phyloP scores from a whole-genome alignment of 2,888 invertebrate genomes.

The Cantharis flavilabris region DNA sequence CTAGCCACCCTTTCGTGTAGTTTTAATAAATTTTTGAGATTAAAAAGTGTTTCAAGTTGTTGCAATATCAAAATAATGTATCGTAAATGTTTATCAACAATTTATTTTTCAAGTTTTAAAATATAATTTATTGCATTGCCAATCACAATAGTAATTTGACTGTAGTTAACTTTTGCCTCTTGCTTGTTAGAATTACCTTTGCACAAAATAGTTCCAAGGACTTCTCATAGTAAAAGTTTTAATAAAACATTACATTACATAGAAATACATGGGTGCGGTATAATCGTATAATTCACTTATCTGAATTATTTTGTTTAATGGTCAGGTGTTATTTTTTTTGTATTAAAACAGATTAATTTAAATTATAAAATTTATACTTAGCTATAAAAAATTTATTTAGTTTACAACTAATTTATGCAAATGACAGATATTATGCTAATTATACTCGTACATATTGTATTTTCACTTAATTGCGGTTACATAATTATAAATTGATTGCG shows the following conservation, averaged over 20 bases:
- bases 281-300: background rate
- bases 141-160: background rate
- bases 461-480: background rate
- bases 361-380: background rate
- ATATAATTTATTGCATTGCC: background rate
- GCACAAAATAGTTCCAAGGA: background rate
- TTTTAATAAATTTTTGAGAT: too few relatives aligned
- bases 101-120: background rate
- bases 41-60: too few relatives aligned
- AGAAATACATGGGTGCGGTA: background rate
- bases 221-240: background rate
- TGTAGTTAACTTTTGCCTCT: background rate
- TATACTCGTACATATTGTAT: background rate
- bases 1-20: too few relatives aligned
- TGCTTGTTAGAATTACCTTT: background rate
- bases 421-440: background rate
- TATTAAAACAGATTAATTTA: background rate
- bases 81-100: background rate
- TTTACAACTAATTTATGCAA: background rate
- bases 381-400: background rate
- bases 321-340: background rate
- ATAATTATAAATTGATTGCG: background rate
- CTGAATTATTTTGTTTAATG: background rate
- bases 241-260: background rate
- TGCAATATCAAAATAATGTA: background rate